phyloP scores from a whole-genome alignment of 2,888 invertebrate genomes.

The Scaptomyza reducta region DNA sequence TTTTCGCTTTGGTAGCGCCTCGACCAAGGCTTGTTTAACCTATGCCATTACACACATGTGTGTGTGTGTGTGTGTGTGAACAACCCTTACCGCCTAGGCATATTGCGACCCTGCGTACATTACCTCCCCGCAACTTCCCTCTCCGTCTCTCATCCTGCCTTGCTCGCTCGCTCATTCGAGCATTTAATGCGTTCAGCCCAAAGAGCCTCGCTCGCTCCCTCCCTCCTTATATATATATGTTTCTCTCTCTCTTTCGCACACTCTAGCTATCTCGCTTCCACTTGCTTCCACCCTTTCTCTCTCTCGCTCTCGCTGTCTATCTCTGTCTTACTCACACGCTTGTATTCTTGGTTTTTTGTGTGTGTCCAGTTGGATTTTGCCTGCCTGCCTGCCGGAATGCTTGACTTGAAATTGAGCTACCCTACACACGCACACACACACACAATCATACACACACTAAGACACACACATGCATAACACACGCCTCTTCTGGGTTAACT shows the following conservation, averaged over 20 bases:
- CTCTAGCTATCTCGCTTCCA: slow-evolving; percentile 19
- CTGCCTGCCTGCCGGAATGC: slow-evolving; percentile 57
- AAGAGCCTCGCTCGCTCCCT: slow-evolving; percentile 29
- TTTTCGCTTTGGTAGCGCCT: slow-evolving; percentile 14
- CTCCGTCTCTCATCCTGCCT: slow-evolving; percentile 12
- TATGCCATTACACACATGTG: slow-evolving; percentile 30
- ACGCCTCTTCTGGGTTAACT: slow-evolving; percentile 51
- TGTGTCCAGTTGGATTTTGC: slow-evolving; percentile 40
- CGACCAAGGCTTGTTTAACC: slow-evolving; percentile 44
- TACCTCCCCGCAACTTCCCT: slow-evolving; percentile 9
- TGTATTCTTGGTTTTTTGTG: slow-evolving; percentile 12
- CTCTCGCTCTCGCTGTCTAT: background rate
- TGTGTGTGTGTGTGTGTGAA: slow-evolving; percentile 31
- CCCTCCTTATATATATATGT: background rate
- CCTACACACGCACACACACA: slow-evolving; percentile 39
- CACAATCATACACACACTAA: slow-evolving; percentile 15
- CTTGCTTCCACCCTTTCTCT: background rate
- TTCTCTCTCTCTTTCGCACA: background rate
- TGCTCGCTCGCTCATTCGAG: slow-evolving; percentile 38
- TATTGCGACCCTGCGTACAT: slow-evolving; percentile 22
- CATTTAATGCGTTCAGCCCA: slow-evolving; percentile 59
- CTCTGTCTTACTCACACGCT: slow-evolving; percentile 2
- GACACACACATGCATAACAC: slow-evolving; percentile 28
- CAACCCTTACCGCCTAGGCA: slow-evolving; percentile 58
- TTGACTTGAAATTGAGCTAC: slow-evolving; percentile 69